phyloP scores from a whole-genome alignment of 1,140 invertebrate genomes.

The Microplitis mediator region DNA sequence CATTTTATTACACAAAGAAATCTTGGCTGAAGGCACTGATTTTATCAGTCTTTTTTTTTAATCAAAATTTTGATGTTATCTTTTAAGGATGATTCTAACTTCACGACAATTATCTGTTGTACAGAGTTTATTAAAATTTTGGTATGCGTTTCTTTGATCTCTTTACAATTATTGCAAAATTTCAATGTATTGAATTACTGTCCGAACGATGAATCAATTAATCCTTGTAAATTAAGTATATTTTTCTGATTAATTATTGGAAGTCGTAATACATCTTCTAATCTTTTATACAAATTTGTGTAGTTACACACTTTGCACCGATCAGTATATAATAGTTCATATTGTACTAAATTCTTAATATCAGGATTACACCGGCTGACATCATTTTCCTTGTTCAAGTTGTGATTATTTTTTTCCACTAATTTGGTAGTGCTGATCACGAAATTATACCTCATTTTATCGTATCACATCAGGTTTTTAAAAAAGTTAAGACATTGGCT shows the following conservation, averaged over 20 bases:
- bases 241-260: not conserved
- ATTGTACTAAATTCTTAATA: not conserved
- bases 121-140: not conserved
- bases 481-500: no score
- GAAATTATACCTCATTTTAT: no score
- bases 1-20: not conserved
- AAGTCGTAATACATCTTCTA: not conserved
- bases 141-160: no score
- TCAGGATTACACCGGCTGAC: no score
- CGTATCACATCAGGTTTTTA: no score
- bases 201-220: not conserved
- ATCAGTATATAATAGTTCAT: not conserved
- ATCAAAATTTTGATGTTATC: not conserved
- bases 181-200: no score
- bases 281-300: not conserved
- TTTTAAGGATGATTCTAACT: not conserved
- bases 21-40: not conserved
- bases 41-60: not conserved
- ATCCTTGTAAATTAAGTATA: not conserved
- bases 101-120: not conserved
- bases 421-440: no score
- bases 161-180: no score
- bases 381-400: no score
- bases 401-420: no score
- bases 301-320: not conserved